phyloP scores from a whole-genome alignment of 2,113 vertebrate genomes.

The Narcine bancroftii region DNA sequence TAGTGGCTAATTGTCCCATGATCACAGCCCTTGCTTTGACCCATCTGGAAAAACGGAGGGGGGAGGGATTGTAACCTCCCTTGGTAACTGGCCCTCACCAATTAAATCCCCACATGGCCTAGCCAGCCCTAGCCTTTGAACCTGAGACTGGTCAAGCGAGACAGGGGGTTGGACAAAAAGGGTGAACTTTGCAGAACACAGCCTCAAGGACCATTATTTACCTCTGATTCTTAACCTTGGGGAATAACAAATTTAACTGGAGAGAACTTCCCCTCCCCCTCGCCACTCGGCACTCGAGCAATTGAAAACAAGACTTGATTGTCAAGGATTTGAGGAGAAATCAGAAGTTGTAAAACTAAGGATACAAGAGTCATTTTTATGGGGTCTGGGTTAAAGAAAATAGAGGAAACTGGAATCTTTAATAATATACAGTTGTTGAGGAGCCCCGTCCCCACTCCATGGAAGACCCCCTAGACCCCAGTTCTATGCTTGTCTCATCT shows the following conservation, averaged over 20 bases:
- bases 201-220: neutral
- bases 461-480: neutral
- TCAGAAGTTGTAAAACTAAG: slow-evolving; percentile 27
- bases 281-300: neutral
- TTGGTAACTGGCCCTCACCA: neutral
- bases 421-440: neutral
- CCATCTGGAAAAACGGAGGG: neutral
- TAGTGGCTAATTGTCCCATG: neutral
- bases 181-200: neutral
- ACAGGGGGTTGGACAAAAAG: neutral
- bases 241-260: neutral
- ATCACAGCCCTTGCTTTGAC: neutral
- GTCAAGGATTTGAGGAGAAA: neutral
- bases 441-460: neutral
- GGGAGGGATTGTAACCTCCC: neutral
- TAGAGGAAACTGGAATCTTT: slow-evolving; percentile 12
- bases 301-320: neutral
- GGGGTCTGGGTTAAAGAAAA: neutral
- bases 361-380: slow-evolving; percentile 13
- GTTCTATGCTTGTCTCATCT: too few relatives aligned
- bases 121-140: neutral
- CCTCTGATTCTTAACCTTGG: neutral
- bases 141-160: neutral
- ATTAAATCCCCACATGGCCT: neutral
- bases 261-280: neutral